phyloP scores from a whole-genome alignment of 2,888 invertebrate genomes.

The Eremobia ochroleuca region DNA sequence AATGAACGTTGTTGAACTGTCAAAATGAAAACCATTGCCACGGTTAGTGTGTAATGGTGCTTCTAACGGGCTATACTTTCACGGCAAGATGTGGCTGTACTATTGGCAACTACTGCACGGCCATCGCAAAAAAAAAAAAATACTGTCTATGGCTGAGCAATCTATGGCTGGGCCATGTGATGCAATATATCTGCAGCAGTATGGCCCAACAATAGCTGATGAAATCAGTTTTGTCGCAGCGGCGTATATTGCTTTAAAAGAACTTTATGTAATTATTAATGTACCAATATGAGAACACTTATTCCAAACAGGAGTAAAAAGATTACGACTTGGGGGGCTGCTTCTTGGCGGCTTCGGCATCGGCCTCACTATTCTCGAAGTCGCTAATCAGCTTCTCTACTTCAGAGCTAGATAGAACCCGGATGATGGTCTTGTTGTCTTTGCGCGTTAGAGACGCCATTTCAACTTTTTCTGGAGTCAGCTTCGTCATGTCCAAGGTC shows the following conservation, averaged over 20 bases:
- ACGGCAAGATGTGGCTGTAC: not conserved
- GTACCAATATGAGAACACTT: constrained; percentile 79
- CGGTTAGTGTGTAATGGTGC: not conserved
- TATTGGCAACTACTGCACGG: not conserved
- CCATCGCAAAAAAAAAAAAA: not conserved
- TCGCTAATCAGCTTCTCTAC: constrained; percentile 96
- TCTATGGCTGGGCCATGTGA: not conserved
- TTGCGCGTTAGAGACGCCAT: constrained; percentile 97
- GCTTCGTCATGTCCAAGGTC: constrained; percentile 99
- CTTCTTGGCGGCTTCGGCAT: constrained; percentile 96
- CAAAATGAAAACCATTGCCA: too few relatives aligned
- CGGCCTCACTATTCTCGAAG: constrained; percentile 97
- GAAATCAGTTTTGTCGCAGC: too few relatives aligned
- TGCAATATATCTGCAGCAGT: too few relatives aligned
- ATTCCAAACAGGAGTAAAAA: constrained; percentile 67
- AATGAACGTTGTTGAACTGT: not conserved
- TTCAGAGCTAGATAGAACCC: constrained; percentile 94
- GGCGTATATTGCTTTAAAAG: too few relatives aligned
- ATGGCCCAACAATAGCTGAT: too few relatives aligned
- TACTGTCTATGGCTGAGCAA: not conserved
- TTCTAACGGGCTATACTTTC: not conserved
- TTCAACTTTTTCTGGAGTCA: constrained; percentile 98
- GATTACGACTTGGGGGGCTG: constrained; percentile 90
- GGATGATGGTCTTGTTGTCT: constrained; percentile 95
- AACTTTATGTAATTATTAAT: too few relatives aligned